Conservation (phyloP, 2,888 invertebrate genomes). For the Nephrotoma guestfalica region DNA sequence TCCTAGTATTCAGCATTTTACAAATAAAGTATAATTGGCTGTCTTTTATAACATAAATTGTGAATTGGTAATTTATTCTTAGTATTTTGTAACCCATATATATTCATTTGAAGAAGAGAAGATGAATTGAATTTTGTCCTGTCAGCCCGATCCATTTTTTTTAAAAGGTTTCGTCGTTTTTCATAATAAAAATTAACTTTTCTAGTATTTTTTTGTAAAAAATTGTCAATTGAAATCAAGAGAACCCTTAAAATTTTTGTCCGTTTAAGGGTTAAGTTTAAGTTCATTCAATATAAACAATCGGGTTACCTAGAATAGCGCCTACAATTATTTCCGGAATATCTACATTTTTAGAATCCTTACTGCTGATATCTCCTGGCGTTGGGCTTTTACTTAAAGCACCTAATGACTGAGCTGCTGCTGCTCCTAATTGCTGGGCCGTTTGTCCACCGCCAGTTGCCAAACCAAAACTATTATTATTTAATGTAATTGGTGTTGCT, state of each 20-base stretch:
- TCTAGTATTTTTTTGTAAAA: not conserved
- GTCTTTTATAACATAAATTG: not conserved
- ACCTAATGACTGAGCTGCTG: conserved; percentile 47
- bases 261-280: conserved; percentile 5
- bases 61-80: not conserved
- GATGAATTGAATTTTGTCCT: not conserved
- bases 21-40: not conserved
- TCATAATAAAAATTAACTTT: not conserved
- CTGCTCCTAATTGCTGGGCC: conserved; percentile 33
- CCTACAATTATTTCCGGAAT: conserved; percentile 94
- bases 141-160: not conserved
- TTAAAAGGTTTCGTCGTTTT: not conserved
- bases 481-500: conserved; percentile 60
- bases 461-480: conserved; percentile 80
- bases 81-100: not conserved
- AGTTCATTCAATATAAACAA: conserved; percentile 8
- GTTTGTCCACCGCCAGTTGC: conserved; percentile 41
- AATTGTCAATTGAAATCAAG: conserved; percentile 3
- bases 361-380: conserved; percentile 59
- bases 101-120: not conserved
- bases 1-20: not conserved
- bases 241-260: conserved; percentile 4
- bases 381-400: conserved; percentile 69
- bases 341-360: conserved; percentile 84
- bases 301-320: conserved; percentile 72